These are phyloP conservation scores for Chelon auratus DNA, from an alignment of 2,797 vertebrate genomes.

Conservation along the genomic window DNA sequence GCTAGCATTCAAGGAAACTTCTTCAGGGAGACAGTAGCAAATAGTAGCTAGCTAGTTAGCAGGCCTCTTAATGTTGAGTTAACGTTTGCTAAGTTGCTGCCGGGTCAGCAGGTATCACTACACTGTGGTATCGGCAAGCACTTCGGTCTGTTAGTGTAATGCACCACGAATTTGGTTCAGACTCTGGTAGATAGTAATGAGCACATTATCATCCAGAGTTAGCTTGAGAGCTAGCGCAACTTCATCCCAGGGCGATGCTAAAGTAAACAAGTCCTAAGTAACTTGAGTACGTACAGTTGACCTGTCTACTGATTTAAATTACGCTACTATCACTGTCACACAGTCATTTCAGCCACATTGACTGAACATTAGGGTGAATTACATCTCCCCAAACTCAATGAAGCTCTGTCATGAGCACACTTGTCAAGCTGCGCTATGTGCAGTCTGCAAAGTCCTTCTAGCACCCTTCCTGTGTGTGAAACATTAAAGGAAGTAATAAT, in stretches of 20 bases:
- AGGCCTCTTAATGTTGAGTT: slow-evolving; percentile 54
- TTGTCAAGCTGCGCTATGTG: background rate
- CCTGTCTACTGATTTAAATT: background rate
- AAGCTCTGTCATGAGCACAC: background rate
- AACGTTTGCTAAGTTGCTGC: slow-evolving; percentile 55
- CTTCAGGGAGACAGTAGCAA: slow-evolving; percentile 13
- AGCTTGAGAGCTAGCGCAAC: slow-evolving; percentile 7
- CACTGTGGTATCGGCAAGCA: slow-evolving; percentile 4
- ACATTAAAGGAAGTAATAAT: background rate
- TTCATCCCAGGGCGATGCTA: slow-evolving; percentile 5
- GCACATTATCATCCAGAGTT: background rate
- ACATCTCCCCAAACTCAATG: background rate
- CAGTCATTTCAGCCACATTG: background rate
- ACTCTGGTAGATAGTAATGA: background rate
- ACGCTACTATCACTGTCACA: background rate
- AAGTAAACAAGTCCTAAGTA: slow-evolving; percentile 30
- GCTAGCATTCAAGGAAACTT: slow-evolving; percentile 55
- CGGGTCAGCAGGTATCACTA: slow-evolving; percentile 31
- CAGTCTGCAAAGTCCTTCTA: background rate
- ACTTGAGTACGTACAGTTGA: slow-evolving; percentile 28
- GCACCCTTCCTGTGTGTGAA: slow-evolving; percentile 1
- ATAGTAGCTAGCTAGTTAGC: slow-evolving; percentile 54
- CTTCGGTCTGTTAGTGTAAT: background rate
- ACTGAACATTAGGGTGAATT: background rate
- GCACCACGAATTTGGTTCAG: background rate